phyloP scores from a whole-genome alignment of 2,113 vertebrate genomes.

The Oreochromis niloticus region DNA sequence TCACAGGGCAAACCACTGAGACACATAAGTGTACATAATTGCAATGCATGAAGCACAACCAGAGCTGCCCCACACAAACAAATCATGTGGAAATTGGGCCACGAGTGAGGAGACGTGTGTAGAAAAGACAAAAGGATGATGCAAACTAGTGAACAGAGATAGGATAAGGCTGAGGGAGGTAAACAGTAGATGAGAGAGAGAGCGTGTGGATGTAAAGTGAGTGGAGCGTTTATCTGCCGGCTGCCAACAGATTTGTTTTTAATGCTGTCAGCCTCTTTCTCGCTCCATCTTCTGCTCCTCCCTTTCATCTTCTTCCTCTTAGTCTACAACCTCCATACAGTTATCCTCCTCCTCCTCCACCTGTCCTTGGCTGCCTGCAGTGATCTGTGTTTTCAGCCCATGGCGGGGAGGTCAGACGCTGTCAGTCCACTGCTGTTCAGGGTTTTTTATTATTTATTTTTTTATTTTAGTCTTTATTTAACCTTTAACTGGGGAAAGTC shows the following conservation, averaged over 20 bases:
- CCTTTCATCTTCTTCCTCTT: not conserved
- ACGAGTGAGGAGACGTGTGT: not conserved
- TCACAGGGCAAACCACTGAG: not conserved
- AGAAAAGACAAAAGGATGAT: not conserved
- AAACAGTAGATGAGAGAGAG: not conserved
- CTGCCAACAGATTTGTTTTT: slow-evolving; percentile 31
- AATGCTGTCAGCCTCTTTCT: slow-evolving; percentile 28
- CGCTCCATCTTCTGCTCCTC: not conserved
- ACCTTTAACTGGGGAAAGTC: not conserved
- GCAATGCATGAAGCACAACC: not conserved
- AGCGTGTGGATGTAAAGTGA: not conserved
- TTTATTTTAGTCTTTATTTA: not conserved
- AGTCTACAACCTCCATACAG: not conserved
- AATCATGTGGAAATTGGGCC: not conserved
- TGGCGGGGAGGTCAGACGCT: not conserved
- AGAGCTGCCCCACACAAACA: not conserved
- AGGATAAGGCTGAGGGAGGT: not conserved
- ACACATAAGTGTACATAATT: not conserved
- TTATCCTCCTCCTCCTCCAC: not conserved
- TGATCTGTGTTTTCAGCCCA: not conserved
- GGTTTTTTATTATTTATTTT: not conserved
- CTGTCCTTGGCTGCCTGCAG: slow-evolving; percentile 13
- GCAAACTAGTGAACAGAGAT: not conserved
- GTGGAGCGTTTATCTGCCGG: slow-evolving; percentile 15
- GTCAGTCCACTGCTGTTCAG: not conserved